A percentile compares a stretch with the other conserved stretches of the same genome.
These are phyloP conservation scores for Hyla sarda DNA, from an alignment of 2,113 vertebrate species.

Conservation along the genomic window DNA sequence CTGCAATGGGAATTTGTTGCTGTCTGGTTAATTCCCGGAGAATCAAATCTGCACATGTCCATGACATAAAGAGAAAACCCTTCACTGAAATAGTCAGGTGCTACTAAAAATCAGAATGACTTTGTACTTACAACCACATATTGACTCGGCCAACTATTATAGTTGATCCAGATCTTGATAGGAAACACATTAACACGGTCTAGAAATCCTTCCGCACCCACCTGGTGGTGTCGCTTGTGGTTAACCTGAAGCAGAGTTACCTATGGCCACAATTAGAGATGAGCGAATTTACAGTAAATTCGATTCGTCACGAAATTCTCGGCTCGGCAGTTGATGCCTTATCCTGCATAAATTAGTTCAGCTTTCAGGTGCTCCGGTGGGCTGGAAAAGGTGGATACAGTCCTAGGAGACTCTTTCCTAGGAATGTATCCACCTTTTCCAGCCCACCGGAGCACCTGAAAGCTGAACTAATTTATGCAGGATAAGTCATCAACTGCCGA, in stretches of 20 bases:
- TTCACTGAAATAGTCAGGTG: slow-evolving; percentile 19
- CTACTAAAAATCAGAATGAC: not conserved
- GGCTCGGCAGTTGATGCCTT: too few relatives aligned
- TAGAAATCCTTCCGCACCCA: not conserved
- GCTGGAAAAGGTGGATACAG: too few relatives aligned
- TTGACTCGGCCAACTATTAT: not conserved
- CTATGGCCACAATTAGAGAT: too few relatives aligned
- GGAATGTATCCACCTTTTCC: too few relatives aligned
- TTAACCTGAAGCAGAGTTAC: not conserved
- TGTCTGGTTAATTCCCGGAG: slow-evolving; percentile 42
- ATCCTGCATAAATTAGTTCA: too few relatives aligned
- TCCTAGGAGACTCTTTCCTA: too few relatives aligned
- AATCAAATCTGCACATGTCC: not conserved
- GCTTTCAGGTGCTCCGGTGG: too few relatives aligned
- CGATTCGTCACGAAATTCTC: too few relatives aligned
- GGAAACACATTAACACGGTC: not conserved
- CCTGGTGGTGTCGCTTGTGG: not conserved
- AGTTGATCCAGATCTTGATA: not conserved
- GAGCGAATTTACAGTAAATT: too few relatives aligned
- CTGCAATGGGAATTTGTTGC: not conserved
- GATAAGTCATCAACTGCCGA: too few relatives aligned
- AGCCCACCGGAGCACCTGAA: too few relatives aligned
- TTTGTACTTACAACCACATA: not conserved
- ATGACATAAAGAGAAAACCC: not conserved
- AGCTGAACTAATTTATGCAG: too few relatives aligned